Evolutionary conservation across 2,888 invertebrate species (phyloP).

Genomic region (Dromius quadrimaculatus): DNA sequence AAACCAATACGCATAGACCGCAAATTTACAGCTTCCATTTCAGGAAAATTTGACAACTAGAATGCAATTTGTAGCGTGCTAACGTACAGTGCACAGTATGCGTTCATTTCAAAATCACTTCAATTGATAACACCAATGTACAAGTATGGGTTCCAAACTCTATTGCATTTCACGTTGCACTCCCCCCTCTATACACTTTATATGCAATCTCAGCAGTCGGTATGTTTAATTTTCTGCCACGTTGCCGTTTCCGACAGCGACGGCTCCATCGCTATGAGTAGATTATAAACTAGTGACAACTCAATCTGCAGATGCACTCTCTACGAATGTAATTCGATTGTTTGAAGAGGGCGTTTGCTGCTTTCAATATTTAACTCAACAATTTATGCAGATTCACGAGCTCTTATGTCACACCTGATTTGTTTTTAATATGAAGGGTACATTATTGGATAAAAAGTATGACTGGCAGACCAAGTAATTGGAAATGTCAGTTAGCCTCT

Average conservation of each 20-base stretch:
- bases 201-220: conserved; percentile 24
- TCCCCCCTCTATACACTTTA: neutral
- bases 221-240: conserved; percentile 30
- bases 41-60: conserved; percentile 12
- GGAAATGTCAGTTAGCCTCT: no score
- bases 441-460: no score
- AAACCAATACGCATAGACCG: neutral
- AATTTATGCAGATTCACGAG: no score
- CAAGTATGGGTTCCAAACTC: neutral
- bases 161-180: neutral
- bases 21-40: conserved; percentile 23
- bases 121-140: conserved; percentile 24
- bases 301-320: no score
- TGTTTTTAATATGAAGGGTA: no score
- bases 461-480: no score
- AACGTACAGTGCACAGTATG: conserved; percentile 6
- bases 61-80: conserved; percentile 22
- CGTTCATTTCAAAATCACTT: conserved; percentile 21
- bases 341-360: neutral
- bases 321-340: neutral
- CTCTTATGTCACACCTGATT: no score
- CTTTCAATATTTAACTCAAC: no score
- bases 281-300: conserved; percentile 8
- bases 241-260: conserved; percentile 6
- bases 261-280: neutral